These are phyloP conservation scores for Hyperopisus bebe DNA, from an alignment of 2,113 vertebrate species.

Conservation along the genomic window DNA sequence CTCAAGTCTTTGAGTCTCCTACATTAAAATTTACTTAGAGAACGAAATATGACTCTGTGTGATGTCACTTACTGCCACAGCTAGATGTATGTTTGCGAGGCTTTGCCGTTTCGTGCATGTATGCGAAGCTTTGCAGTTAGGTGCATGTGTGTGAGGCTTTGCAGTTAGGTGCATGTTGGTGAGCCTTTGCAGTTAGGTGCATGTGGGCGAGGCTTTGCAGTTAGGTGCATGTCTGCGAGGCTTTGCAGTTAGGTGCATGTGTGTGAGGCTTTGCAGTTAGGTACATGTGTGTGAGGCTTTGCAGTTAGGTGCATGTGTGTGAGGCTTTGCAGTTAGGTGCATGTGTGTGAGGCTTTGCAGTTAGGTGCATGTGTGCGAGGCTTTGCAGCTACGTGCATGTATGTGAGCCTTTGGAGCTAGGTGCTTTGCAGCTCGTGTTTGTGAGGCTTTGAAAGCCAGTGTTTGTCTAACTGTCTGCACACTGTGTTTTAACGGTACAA, in stretches of 20 bases:
- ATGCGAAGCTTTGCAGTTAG: not conserved
- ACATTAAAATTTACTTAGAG: slow-evolving; percentile 74
- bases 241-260: not conserved
- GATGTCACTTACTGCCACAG: not conserved
- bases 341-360: not conserved
- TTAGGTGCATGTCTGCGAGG: not conserved
- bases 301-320: not conserved
- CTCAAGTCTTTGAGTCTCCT: slow-evolving; percentile 50
- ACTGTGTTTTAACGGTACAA: not conserved
- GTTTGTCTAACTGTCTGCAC: not conserved
- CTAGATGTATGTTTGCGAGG: not conserved
- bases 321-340: not conserved
- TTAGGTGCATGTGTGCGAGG: not conserved
- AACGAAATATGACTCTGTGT: slow-evolving; percentile 58
- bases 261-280: not conserved
- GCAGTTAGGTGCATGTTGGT: not conserved
- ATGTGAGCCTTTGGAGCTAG: not conserved
- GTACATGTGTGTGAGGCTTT: not conserved
- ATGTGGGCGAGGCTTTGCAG: not conserved
- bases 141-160: not conserved
- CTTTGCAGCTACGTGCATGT: not conserved
- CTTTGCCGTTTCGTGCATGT: not conserved
- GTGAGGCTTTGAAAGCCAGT: not conserved
- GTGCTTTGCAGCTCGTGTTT: not conserved
- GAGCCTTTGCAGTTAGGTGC: not conserved